phyloP scores from a whole-genome alignment of 2,113 vertebrate species.

The Petromus typicus region DNA sequence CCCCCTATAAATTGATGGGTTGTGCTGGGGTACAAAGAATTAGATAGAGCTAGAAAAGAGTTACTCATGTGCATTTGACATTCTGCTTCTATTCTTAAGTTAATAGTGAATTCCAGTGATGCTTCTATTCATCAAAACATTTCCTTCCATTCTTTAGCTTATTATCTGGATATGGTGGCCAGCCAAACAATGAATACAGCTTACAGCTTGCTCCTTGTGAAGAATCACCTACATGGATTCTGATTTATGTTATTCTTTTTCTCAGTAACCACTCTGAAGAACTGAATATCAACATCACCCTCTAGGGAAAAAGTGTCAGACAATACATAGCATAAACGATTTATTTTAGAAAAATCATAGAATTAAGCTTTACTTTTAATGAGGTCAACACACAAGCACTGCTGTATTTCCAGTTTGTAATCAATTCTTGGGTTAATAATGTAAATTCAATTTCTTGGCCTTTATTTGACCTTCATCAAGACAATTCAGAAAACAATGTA shows the following conservation, averaged over 20 bases:
- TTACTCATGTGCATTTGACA: not conserved
- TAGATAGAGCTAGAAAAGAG: constrained; percentile 31
- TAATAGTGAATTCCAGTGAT: constrained; percentile 60
- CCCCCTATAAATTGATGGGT: not conserved
- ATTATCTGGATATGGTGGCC: constrained; percentile 46
- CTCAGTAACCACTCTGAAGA: constrained; percentile 69
- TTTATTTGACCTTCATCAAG: constrained; percentile 43
- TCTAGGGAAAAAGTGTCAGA: constrained; percentile 60
- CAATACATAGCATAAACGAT: constrained; percentile 51
- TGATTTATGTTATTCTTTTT: constrained; percentile 63
- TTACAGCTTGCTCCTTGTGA: constrained; percentile 52
- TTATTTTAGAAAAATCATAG: constrained; percentile 71
- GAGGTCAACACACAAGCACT: not conserved
- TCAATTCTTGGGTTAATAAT: constrained; percentile 34
- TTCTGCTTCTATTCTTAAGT: constrained; percentile 18
- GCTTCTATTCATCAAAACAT: constrained; percentile 62
- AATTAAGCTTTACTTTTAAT: constrained; percentile 44
- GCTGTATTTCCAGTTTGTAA: not conserved
- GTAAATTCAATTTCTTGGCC: constrained; percentile 23
- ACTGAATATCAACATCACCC: constrained; percentile 39
- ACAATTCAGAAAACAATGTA: constrained; percentile 57
- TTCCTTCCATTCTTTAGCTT: constrained; percentile 55
- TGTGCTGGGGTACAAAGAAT: not conserved
- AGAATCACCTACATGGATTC: constrained; percentile 54
- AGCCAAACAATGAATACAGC: constrained; percentile 58